Base-by-base conservation (phyloP, 2,888 invertebrate genomes). In the Ophraella communa region DNA sequence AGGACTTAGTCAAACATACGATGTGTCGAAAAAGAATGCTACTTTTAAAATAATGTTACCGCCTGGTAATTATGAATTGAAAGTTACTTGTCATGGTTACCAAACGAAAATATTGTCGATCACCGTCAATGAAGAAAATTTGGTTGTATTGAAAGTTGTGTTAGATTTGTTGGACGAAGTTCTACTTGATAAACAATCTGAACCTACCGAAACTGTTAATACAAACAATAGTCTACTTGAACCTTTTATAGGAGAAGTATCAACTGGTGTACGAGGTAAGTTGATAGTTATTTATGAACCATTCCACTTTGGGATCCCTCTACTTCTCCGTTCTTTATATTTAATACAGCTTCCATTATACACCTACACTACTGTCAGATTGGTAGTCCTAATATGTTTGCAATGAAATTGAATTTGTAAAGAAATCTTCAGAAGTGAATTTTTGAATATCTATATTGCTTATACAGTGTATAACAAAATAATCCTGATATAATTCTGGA, bases 41-140 rank as follows among this genome's bases (percentile, higher is more conserved):
- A 86, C 87, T 74, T 94, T 90, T 80, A 89, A 89, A 77, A 83
- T 91, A 52, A 86, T 91, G 76, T 82, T 94, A 54, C 88, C 91
- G 8, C 85, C 88, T 1, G 94, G 91, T 0, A 80, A 84, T 23
- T 91, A 93, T 78, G 83, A 81, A 5, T 78, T 93, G 10, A 83
- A 87, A 51, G 83, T 91, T 23, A 83, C 85, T 17, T 89, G 89
- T 64, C 85, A 87, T 62, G 86, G 87, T 44, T 91, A 91, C 76
- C 82, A 85, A 66, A 81, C 83, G 0, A 83, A 85, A 69, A 77
- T 81, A 0, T 70, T 85, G 2, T 79, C 79, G 21, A 78, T 88
- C 7, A 72, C 74, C 1, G 83, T 89, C 1, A 73, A 75, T 1
- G 77, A 82, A 7, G 81, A 82, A 11, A 72, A 76, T 45, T 73